Base-by-base conservation (phyloP, 2,113 vertebrate genomes). In the Penelope pileata region DNA sequence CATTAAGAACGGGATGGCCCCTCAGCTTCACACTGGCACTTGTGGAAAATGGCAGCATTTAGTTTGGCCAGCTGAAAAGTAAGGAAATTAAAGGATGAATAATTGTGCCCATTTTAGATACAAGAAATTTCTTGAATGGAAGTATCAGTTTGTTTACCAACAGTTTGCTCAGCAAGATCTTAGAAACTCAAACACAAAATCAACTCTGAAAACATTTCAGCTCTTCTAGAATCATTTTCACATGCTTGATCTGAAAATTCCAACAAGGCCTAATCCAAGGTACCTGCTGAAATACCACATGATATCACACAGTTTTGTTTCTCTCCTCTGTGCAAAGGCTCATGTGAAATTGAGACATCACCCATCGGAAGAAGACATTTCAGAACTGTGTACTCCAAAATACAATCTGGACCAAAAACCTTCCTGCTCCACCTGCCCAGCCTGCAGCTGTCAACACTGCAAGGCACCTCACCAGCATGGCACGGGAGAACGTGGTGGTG, bases 401-500 rank as follows among this genome's bases (percentile, higher is more conserved):
- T 16, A 58, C 22, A 1, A 2, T 3, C 45, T 40, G 59, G 62
- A 68, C 23, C 34, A 16, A 68, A 75, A 53, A 51, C 22, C 15
- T 60, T 36, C 43, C 7, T 5, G 0, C 16, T 22, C 19, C 40
- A 40, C 23, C 40, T n/a, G 45, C 45, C 62, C 78, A 47, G 15
- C 18, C 62, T 10, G 29, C 26, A 24, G 43, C 38, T 18, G 4
- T 30, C 34, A 7, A 17, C 1, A 1, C 18, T 6, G 13, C 48
- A 12, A 10, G 47, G 66, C 47, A 54, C 9, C 66, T 19, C 56
- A 40, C 38, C 47, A 4, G 9, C 42, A 48, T 53, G 2, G 0
- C 16, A 0, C 1, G 10, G 22, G 7, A 21, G 38, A 27, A 54
- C 0, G 1, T 9, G 3, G n/a, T 23, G 11, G 0, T 16, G 18